Evolutionary conservation across 2,113 vertebrate genomes (phyloP).

Genomic region (Silurus glanis): DNA sequence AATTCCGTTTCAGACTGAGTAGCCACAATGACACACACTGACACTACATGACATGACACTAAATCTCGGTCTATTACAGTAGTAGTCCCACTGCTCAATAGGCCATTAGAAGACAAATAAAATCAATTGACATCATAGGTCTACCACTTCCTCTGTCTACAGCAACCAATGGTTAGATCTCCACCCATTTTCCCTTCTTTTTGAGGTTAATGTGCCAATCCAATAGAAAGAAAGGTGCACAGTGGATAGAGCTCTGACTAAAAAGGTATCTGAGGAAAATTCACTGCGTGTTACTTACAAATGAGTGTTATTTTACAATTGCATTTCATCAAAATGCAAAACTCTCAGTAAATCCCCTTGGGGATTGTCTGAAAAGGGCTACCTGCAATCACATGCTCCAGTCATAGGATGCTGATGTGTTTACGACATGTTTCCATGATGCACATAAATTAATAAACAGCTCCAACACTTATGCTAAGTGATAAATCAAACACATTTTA

Average conservation of each 20-base stretch:
- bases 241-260: constrained; percentile 70
- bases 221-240: constrained; percentile 67
- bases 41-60: too few species aligned
- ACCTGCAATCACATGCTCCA: constrained; percentile 44
- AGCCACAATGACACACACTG: too few species aligned
- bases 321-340: constrained; percentile 58
- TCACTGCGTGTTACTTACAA: constrained; percentile 62
- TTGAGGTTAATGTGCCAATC: constrained; percentile 55
- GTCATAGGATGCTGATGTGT: constrained; percentile 43
- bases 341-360: constrained; percentile 62
- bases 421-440: constrained; percentile 17
- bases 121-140: constrained; percentile 21
- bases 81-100: background rate
- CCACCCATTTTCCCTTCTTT: constrained; percentile 46
- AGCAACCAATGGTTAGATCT: constrained; percentile 46
- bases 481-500: background rate
- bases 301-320: constrained; percentile 64
- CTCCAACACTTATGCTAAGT: background rate
- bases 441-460: constrained; percentile 34
- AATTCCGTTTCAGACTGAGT: too few species aligned
- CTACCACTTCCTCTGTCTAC: constrained; percentile 45
- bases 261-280: constrained; percentile 71
- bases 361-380: constrained; percentile 56
- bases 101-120: constrained; percentile 15
- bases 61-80: background rate